Conservation (phyloP, 2,113 vertebrate species). For the Puma concolor region DNA sequence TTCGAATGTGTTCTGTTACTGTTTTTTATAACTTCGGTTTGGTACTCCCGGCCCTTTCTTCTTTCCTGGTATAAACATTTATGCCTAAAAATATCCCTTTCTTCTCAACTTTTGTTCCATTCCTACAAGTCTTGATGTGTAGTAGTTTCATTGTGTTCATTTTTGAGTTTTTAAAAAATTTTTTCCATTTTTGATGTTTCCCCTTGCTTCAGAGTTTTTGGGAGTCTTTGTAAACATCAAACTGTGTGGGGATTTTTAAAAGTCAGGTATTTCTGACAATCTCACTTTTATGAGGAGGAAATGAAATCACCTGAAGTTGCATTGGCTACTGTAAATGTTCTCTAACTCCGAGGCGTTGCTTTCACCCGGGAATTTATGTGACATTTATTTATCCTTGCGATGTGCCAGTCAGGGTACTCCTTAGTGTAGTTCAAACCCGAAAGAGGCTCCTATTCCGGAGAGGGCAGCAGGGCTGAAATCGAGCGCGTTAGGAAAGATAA, state of each 20-base stretch:
- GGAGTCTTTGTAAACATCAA: not conserved
- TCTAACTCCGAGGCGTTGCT: not conserved
- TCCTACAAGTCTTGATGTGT: not conserved
- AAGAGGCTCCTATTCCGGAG: not conserved
- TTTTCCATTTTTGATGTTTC: not conserved
- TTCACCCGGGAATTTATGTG: not conserved
- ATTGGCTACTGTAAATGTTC: not conserved
- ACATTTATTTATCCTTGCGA: not conserved
- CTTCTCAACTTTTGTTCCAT: not conserved
- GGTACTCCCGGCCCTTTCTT: not conserved
- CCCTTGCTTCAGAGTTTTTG: not conserved
- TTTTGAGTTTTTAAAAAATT: not conserved
- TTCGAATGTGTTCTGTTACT: not conserved
- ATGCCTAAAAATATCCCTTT: not conserved
- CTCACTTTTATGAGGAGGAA: not conserved
- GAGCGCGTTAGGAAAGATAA: accelerated
- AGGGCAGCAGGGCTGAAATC: not conserved
- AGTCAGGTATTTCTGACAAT: not conserved
- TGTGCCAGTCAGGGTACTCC: not conserved
- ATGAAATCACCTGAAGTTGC: not conserved
- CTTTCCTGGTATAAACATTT: not conserved
- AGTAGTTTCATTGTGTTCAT: not conserved
- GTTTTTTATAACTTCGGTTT: not conserved
- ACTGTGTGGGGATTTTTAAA: not conserved
- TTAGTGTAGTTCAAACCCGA: not conserved